Conservation (phyloP, 2,113 vertebrate genomes). For the Podarcis cretensis region DNA sequence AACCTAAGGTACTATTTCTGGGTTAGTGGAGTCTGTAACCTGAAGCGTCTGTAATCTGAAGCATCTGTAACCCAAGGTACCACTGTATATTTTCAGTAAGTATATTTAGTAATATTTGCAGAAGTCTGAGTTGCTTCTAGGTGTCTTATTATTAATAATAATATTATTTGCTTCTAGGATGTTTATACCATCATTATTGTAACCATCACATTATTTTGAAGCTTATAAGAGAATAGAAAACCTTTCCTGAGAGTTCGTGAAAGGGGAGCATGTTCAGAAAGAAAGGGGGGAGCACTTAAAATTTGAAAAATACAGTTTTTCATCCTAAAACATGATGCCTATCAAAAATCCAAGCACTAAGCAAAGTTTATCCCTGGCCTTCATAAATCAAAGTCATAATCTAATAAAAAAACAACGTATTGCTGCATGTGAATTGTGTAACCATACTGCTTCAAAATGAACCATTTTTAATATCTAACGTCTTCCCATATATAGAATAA, state of each 20-base stretch:
- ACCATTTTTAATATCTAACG: neutral
- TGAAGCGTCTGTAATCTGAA: too few relatives aligned
- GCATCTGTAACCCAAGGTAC: too few relatives aligned
- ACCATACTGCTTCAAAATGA: neutral
- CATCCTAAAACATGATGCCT: neutral
- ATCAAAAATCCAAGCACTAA: neutral
- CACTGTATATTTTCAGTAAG: neutral
- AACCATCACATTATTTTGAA: too few relatives aligned
- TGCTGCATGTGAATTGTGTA: neutral
- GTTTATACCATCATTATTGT: neutral
- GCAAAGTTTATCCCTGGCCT: neutral
- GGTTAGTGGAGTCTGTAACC: too few relatives aligned
- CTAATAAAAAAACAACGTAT: neutral
- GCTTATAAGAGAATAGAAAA: neutral
- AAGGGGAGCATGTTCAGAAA: slow-evolving; percentile 8
- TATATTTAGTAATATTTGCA: slow-evolving; percentile 6
- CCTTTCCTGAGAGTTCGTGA: neutral
- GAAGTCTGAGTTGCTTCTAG: neutral
- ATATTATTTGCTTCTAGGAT: too few relatives aligned
- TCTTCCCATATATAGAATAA: neutral
- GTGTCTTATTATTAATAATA: too few relatives aligned
- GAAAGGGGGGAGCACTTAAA: neutral
- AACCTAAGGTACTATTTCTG: too few relatives aligned
- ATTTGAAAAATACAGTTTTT: slow-evolving; percentile 1
- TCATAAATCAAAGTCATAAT: neutral